Evolutionary conservation across 1,140 invertebrate species (phyloP), one percentile per base, ranked within the genome.

Genomic region (Drosophila yakuba): DNA sequence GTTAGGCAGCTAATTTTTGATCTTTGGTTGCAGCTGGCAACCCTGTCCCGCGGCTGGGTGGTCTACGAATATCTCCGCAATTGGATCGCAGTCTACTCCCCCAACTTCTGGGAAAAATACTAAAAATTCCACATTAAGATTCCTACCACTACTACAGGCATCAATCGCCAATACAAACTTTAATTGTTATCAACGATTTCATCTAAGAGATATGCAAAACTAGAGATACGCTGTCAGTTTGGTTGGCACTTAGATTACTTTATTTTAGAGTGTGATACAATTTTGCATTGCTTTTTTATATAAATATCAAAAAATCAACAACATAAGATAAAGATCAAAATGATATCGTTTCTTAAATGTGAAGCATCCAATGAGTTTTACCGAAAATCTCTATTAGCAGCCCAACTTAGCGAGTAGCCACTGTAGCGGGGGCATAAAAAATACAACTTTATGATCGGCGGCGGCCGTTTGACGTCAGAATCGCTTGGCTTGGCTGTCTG

Each of bases 401-500:
- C 0, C 28, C 28, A 51, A 15, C 25, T 15, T 43, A 14, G 38
- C 8, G 25, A 60, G 17, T 59, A n/a, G 20, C n/a, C 38, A 43
- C 60, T 62, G 38, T 63, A 43, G 8, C 14, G 12, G 28, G 38
- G 44, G n/a, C 43, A 66, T 20, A 35, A 39, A 32, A 36, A 44
- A 54, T 32, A 67, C 38, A 71, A 56, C 36, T 67, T 71, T 71
- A 71, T 71, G 67, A 71, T 71, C 67, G 45, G 44, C 50, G 28
- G 44, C 43, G 25, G 52, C 32, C 58, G 73, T 75, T 75, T 75
- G 73, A 75, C 73, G 73, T 75, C 73, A 75, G 54, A 67, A 68
- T 68, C 28, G 28, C 32, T 32, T 32, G 32, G 32, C 8, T 32
- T 32, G 32, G 32, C 32, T 32, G 47, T 28, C 66, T 68, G 47